Evolutionary conservation across 1,140 invertebrate species (phyloP), one percentile per base, ranked within the genome.

Genomic region (Aricia agestis): DNA sequence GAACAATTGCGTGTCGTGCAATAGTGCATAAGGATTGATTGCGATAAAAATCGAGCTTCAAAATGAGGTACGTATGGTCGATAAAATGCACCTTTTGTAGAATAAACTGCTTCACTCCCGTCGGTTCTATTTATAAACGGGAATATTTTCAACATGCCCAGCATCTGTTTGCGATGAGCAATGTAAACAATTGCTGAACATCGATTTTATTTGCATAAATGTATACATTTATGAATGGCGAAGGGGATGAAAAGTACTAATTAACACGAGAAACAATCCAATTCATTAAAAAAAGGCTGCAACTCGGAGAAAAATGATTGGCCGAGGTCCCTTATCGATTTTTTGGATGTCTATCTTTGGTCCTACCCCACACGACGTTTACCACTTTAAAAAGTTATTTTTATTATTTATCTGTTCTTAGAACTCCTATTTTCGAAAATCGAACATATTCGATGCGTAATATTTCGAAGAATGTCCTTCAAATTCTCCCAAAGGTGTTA

Each of bases 1-100:
- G 89, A 89, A 90, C 86, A 87, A 88, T 88, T 88, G 79, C 79
- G 89, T 91, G 85, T 78, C 81, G 84, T 90, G 87, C 86, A 86
- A 82, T 88, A 90, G 87, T 89, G 85, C 85, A 84, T 86, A 79
- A 78, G 86, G 86, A 89, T 89, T 90, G 80, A 84, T 86, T 81
- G 81, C 84, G 78, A 91, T 86, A 91, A 91, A 91, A 85, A 86
- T 82, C 78, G 67, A 86, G 77, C 81, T 69, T 83, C 85, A 90
- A 90, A 87, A 91, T 91, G 89, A 91, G 89, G 89, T 91, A 87
- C 72, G 89, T 89, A 83, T 77, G 68, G 59, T 45, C 32, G 11
- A 65, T 41, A 42, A 9, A n/a, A 58, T 42, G 17, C 61, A 69
- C 19, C 82, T 89, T 91, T 88, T 72, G 74, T 82, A 79, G 31